phyloP scores from a whole-genome alignment of 2,888 invertebrate species.

The Aspidiotus destructor region DNA sequence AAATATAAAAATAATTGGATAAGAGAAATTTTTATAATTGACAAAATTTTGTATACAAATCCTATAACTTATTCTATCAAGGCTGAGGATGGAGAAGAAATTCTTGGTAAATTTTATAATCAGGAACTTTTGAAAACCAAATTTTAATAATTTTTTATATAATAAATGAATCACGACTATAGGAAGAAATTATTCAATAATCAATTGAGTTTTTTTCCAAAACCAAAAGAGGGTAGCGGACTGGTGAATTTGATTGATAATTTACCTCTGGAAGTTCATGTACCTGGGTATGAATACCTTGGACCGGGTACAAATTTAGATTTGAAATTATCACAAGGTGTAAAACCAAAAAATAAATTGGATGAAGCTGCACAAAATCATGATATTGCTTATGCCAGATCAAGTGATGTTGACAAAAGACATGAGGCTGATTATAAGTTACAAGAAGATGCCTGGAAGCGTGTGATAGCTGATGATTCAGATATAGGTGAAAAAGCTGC shows the following conservation, averaged over 20 bases:
- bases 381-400: constrained; percentile 18
- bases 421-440: constrained; percentile 30
- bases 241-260: neutral
- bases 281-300: neutral
- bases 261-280: neutral
- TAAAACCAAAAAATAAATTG: constrained; percentile 3
- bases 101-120: constrained; percentile 6
- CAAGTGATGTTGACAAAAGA: constrained; percentile 13
- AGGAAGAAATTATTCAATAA: neutral
- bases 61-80: constrained; percentile 7
- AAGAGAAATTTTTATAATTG: constrained; percentile 3
- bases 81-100: constrained; percentile 6
- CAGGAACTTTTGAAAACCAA: constrained; percentile 5
- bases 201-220: neutral
- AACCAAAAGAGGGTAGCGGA: neutral
- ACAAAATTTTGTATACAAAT: constrained; percentile 2
- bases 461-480: constrained; percentile 30
- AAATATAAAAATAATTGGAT: constrained; percentile 8
- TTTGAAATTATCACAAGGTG: constrained; percentile 18
- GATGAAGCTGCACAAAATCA: constrained; percentile 6
- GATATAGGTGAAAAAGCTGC: constrained; percentile 19
- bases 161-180: neutral
- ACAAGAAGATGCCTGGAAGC: constrained; percentile 29
- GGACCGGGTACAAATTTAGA: constrained; percentile 4
- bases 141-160: constrained; percentile 14